phyloP scores from a whole-genome alignment of 2,888 invertebrate species.

The Eurytoma californica region DNA sequence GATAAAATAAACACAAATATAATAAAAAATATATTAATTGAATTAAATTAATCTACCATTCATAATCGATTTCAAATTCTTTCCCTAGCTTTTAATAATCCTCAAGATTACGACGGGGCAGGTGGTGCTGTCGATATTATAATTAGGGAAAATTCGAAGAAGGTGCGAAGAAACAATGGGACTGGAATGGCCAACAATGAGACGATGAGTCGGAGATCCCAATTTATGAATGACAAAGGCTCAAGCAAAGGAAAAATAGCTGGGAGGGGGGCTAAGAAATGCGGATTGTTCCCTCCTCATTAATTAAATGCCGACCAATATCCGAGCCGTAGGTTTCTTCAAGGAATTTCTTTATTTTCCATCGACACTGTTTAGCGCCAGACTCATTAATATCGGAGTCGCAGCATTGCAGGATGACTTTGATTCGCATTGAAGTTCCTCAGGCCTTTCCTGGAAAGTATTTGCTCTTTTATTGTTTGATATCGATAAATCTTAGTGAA shows the following conservation, averaged over 20 bases:
- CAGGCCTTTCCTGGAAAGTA: no score
- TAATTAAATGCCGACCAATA: slow-evolving; percentile 58
- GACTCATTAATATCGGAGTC: no score
- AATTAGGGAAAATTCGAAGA: slow-evolving; percentile 36
- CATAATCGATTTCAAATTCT: neutral
- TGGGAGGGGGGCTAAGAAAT: neutral
- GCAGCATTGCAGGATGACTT: no score
- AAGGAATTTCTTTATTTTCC: no score
- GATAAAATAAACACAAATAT: no score
- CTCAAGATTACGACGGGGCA: neutral
- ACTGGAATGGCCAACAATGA: slow-evolving; percentile 45
- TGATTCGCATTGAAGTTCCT: no score
- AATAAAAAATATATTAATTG: no score
- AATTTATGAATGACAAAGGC: slow-evolving; percentile 26
- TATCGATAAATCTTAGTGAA: no score
- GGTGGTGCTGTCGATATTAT: slow-evolving; percentile 26
- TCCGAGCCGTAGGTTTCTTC: no score
- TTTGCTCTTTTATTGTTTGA: no score
- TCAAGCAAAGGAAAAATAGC: slow-evolving; percentile 3
- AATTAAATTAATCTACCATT: neutral
- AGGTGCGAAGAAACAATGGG: slow-evolving; percentile 55
- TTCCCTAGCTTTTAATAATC: neutral
- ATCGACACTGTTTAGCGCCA: no score
- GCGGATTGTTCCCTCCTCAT: slow-evolving; percentile 56
- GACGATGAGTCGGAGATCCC: slow-evolving; percentile 16